Evolutionary conservation across 2,113 vertebrate species (phyloP).

Genomic region (Engraulis encrasicolus): DNA sequence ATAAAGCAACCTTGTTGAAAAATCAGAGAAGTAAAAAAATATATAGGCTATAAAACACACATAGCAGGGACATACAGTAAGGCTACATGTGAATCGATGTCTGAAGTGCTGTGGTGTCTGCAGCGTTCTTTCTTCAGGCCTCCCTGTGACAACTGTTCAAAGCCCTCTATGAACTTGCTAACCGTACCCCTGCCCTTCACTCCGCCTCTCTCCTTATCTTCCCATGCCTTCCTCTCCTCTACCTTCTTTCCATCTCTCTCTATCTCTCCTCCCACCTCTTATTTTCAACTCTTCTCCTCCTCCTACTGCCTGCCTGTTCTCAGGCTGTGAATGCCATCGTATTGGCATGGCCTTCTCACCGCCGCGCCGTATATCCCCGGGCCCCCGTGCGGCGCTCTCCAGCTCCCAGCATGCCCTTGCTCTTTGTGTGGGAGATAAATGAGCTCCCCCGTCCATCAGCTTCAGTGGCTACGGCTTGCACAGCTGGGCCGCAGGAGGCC

Average conservation of each 20-base stretch:
- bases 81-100: background rate
- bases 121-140: background rate
- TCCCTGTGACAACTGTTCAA: background rate
- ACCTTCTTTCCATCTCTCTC: background rate
- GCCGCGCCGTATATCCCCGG: background rate
- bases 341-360: background rate
- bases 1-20: no score
- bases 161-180: slow-evolving; percentile 10
- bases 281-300: slow-evolving; percentile 19
- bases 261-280: background rate
- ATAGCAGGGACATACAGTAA: background rate
- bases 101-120: background rate
- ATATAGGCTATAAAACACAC: background rate
- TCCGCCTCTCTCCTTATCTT: background rate
- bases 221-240: background rate
- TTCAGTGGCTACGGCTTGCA: slow-evolving; percentile 48
- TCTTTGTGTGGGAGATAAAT: slow-evolving; percentile 52
- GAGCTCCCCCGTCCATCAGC: slow-evolving; percentile 41
- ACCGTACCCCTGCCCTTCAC: background rate
- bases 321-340: slow-evolving; percentile 24
- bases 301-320: slow-evolving; percentile 12
- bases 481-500: slow-evolving; percentile 30
- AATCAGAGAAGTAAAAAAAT: background rate
- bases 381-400: slow-evolving; percentile 50
- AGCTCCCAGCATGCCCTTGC: slow-evolving; percentile 55